These are phyloP conservation scores for Antechinus flavipes DNA, from an alignment of 2,113 vertebrate genomes.

Conservation along the genomic window DNA sequence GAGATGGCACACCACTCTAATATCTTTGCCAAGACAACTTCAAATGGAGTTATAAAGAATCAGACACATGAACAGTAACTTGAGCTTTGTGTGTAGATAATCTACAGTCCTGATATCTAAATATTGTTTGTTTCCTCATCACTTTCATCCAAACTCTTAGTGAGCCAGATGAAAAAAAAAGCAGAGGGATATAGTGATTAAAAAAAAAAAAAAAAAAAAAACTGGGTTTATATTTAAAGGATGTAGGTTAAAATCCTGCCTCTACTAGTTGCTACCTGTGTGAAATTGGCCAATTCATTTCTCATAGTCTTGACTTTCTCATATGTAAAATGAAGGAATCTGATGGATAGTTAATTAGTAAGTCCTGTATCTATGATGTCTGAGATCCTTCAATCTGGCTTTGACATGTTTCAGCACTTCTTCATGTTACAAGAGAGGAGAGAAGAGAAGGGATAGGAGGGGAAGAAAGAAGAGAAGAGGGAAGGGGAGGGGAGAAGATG, in stretches of 20 bases:
- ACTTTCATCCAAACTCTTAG: background rate
- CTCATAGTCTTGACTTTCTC: background rate
- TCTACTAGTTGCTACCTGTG: background rate
- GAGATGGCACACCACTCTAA: background rate
- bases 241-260: background rate
- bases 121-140: background rate
- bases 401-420: background rate
- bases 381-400: background rate
- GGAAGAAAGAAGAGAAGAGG: background rate
- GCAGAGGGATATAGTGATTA: fast-evolving
- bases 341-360: background rate
- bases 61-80: background rate
- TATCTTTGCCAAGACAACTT: background rate
- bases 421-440: background rate
- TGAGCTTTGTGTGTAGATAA: background rate
- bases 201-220: background rate
- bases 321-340: background rate
- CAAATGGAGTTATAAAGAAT: background rate
- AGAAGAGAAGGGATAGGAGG: background rate
- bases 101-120: background rate
- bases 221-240: background rate
- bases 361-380: background rate
- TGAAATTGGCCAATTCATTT: background rate
- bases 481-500: background rate
- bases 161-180: too few relatives aligned